Base-by-base conservation (phyloP, 2,888 invertebrate genomes). In the Xanthorhoe spadicearia region DNA sequence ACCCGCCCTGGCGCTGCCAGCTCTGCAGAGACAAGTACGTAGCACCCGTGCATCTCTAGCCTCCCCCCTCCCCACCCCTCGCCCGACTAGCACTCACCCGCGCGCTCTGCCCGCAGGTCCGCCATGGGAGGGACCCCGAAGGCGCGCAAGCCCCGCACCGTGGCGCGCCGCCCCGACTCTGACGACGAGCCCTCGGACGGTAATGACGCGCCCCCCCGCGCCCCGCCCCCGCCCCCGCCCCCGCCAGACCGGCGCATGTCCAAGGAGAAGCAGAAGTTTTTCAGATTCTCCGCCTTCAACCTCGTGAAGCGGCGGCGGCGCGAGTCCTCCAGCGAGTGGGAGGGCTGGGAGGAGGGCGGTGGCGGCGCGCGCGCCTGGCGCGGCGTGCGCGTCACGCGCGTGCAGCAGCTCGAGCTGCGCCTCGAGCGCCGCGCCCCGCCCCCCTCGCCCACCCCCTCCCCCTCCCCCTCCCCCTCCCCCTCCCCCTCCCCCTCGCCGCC, bases 191-290 rank as follows among this genome's bases (percentile, higher is more conserved):
- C 85, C 71, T 90, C 91, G 77, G 93, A 93, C 84, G 93, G 93
- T 93, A 93, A 93, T 88, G 85, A 75, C 71, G 70, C 70, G 49
- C 73, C 70, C 69, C 69, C 77, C 66, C 15, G 56, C 58, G 85
- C 94, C 95, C 89, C 79, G 61, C 83, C 38, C 48, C 48, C 61
- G 85, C 94, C 95, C 89, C 89, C 79, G 61, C 83, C 38, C 48
- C 48, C 61, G 85, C 94, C 95, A 89, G 96, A 96, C 88, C 93
- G 92, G 86, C 94, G 94, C 85, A 96, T 97, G 94, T 97, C 97
- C 74, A 96, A 96, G 93, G 97, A 97, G 94, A 97, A 97, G 89
- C 97, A 96, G 90, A 97, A 97, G 91, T 97, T 97, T 94, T 97
- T 97, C 94, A 94, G 96, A 86, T 94, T 95, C 85, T 96, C 96